Evolutionary conservation across 2,797 vertebrate species (phyloP).

Genomic region (Huso huso): DNA sequence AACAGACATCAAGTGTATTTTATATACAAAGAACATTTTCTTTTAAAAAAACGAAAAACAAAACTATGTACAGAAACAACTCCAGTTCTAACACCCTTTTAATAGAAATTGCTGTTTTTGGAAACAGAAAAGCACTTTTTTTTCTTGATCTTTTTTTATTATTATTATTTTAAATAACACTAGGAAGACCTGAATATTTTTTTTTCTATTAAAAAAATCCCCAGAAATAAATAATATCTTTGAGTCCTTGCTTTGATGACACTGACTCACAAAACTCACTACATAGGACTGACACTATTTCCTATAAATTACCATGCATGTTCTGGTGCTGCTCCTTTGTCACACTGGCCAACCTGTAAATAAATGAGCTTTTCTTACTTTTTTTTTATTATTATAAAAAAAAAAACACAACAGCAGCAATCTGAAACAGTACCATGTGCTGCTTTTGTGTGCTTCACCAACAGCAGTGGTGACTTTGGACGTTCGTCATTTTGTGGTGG

Average conservation of each 20-base stretch:
- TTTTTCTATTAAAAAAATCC: slow-evolving; percentile 71
- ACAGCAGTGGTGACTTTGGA: too few relatives aligned
- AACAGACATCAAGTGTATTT: slow-evolving; percentile 45
- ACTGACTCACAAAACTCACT: slow-evolving; percentile 85
- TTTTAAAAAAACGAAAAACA: slow-evolving; percentile 70
- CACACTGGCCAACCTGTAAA: too few relatives aligned
- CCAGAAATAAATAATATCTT: slow-evolving; percentile 52
- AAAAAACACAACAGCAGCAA: too few relatives aligned
- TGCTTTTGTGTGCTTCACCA: too few relatives aligned
- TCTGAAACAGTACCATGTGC: too few relatives aligned
- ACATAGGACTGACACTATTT: slow-evolving; percentile 71
- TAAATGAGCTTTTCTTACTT: not conserved
- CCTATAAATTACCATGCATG: slow-evolving; percentile 43
- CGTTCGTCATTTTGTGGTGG: too few relatives aligned
- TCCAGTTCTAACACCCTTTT: slow-evolving; percentile 86
- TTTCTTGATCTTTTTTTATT: slow-evolving; percentile 33
- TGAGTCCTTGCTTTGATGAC: slow-evolving; percentile 83
- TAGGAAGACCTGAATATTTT: slow-evolving; percentile 97
- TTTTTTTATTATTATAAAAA: too few relatives aligned
- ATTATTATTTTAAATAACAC: slow-evolving; percentile 79
- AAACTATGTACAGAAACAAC: slow-evolving; percentile 74
- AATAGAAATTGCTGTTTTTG: slow-evolving; percentile 84
- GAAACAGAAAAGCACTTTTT: slow-evolving; percentile 95
- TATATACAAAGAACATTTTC: slow-evolving; percentile 53
- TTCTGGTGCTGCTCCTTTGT: slow-evolving; percentile 19